Percentiles rank a stretch among this genome's conserved stretches.
These are phyloP conservation scores for Neogobius melanostomus DNA, from an alignment of 2,113 vertebrate genomes.

Conservation along the genomic window DNA sequence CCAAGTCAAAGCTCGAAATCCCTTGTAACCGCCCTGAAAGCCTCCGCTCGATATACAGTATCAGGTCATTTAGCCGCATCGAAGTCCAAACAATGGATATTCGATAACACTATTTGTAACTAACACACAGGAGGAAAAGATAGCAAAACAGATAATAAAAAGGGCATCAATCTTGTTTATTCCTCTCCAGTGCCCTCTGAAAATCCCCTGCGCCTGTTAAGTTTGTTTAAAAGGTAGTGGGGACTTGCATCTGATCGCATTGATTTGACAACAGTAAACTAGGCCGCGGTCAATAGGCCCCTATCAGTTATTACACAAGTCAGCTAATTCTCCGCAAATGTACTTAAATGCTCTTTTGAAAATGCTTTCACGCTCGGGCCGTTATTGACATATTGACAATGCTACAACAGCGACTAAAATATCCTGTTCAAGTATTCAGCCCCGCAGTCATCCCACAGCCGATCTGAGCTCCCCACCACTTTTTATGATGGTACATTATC, in stretches of 20 bases:
- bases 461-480: slow-evolving; percentile 64
- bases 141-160: slow-evolving; percentile 80
- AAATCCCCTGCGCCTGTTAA: slow-evolving; percentile 68
- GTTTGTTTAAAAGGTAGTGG: slow-evolving; percentile 77
- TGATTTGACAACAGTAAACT: slow-evolving; percentile 78
- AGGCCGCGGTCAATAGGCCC: slow-evolving; percentile 72
- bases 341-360: slow-evolving; percentile 81
- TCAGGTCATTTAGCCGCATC: slow-evolving; percentile 79
- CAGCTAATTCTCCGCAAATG: slow-evolving; percentile 81
- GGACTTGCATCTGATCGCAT: slow-evolving; percentile 72
- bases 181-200: slow-evolving; percentile 71
- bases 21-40: slow-evolving; percentile 80
- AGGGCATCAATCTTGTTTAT: slow-evolving; percentile 82
- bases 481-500: slow-evolving; percentile 72
- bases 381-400: slow-evolving; percentile 81
- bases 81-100: slow-evolving; percentile 82
- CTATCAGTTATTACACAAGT: slow-evolving; percentile 81
- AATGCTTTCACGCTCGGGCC: slow-evolving; percentile 73
- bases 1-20: slow-evolving; percentile 77
- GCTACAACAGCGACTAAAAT: slow-evolving; percentile 78
- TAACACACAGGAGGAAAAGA: slow-evolving; percentile 76
- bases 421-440: slow-evolving; percentile 83
- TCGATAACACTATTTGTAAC: slow-evolving; percentile 81
- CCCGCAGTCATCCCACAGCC: slow-evolving; percentile 72
- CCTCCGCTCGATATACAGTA: slow-evolving; percentile 73